Conservation (phyloP, 1,140 invertebrate species). For the Dinothrombium tinctorium region DNA sequence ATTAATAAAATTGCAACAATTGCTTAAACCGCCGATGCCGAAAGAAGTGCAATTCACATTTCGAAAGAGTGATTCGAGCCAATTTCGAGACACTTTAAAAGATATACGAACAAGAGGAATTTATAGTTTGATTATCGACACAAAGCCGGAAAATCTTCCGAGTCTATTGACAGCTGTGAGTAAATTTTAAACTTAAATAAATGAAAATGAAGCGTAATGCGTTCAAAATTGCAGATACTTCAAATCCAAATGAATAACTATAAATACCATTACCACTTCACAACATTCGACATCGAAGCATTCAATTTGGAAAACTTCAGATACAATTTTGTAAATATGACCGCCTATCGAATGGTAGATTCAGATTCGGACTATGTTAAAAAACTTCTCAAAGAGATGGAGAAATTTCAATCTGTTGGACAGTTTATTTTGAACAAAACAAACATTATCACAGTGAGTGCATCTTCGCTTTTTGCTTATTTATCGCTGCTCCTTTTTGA, state of each 20-base stretch:
- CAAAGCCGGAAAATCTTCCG: constrained; percentile 44
- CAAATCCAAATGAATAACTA: constrained; percentile 83
- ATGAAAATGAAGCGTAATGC: not conserved
- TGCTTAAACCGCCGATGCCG: constrained; percentile 40
- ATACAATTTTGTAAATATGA: constrained; percentile 81
- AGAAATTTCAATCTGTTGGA: constrained; percentile 50
- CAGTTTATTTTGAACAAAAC: constrained; percentile 44
- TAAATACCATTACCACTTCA: constrained; percentile 75
- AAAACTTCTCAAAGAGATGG: constrained; percentile 56
- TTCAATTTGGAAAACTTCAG: constrained; percentile 81
- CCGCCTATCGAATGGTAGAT: constrained; percentile 63
- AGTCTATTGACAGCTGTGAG: constrained; percentile 57
- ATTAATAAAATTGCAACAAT: constrained; percentile 56
- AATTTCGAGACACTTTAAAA: constrained; percentile 48
- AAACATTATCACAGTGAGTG: constrained; percentile 40
- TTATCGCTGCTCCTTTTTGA: not conserved
- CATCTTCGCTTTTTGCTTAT: not conserved
- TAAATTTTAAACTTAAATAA: constrained; percentile 11
- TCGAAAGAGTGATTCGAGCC: constrained; percentile 40
- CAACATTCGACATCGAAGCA: constrained; percentile 67
- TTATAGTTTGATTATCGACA: constrained; percentile 59
- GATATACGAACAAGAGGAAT: constrained; percentile 58
- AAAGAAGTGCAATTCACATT: constrained; percentile 46
- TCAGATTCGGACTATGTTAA: constrained; percentile 44
- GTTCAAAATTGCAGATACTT: constrained; percentile 40